A percentile compares a stretch with the other conserved stretches of the same genome.
Conservation (phyloP, 2,797 vertebrate genomes). For the Taenioides sp. region DNA sequence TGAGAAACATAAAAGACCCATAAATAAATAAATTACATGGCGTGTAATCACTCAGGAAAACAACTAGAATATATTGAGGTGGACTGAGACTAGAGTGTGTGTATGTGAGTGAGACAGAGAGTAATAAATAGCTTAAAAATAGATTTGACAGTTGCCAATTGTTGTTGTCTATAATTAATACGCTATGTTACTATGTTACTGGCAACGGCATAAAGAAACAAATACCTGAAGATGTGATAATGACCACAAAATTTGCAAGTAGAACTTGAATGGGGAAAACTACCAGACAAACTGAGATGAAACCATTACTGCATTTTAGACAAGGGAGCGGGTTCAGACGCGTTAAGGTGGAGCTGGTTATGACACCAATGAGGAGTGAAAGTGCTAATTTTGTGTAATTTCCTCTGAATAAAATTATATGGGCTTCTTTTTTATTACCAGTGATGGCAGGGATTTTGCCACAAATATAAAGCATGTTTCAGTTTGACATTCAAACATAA, state of each 20-base stretch:
- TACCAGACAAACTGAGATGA: slow-evolving; percentile 39
- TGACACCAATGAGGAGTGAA: slow-evolving; percentile 23
- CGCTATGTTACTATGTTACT: slow-evolving; percentile 6
- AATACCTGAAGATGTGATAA: slow-evolving; percentile 3
- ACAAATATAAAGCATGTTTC: slow-evolving; percentile 15
- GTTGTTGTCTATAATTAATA: slow-evolving; percentile 19
- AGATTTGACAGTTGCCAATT: not conserved
- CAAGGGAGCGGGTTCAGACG: slow-evolving; percentile 28
- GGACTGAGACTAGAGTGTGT: not conserved
- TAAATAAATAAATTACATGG: no score
- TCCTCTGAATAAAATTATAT: slow-evolving; percentile 14
- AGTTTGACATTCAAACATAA: no score
- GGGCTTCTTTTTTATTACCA: slow-evolving; percentile 1
- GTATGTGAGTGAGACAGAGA: slow-evolving; percentile 1
- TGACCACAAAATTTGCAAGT: slow-evolving; percentile 15
- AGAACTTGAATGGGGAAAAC: slow-evolving; percentile 26
- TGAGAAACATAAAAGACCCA: not conserved
- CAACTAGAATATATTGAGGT: not conserved
- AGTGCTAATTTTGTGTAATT: slow-evolving; percentile 25
- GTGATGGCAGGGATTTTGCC: slow-evolving; percentile 26
- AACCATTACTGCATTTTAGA: slow-evolving; percentile 31
- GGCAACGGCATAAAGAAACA: slow-evolving; percentile 28
- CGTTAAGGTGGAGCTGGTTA: no score
- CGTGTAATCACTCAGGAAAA: no score
- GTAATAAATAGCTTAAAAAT: slow-evolving; percentile 4